These are phyloP conservation scores for Metopolophium dirhodum DNA, from an alignment of 1,140 invertebrate genomes.

Conservation along the genomic window DNA sequence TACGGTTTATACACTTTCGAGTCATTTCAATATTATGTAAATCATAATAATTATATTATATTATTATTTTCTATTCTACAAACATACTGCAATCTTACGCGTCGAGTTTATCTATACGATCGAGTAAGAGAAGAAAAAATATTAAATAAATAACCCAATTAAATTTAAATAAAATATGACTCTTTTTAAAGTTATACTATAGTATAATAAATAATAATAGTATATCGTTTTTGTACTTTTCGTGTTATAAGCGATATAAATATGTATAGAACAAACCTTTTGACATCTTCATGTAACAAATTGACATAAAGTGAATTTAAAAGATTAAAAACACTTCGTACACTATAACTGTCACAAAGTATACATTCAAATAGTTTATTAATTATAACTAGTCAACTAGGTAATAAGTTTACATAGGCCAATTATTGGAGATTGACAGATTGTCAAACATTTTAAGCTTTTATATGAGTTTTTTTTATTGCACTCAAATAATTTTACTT, in stretches of 20 bases:
- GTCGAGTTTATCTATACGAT: neutral
- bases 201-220: no score
- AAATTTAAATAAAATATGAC: neutral
- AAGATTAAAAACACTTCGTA: neutral
- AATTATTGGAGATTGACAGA: neutral
- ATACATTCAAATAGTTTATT: neutral
- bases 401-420: no score
- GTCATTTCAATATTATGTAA: conserved; percentile 40
- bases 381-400: no score
- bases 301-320: neutral
- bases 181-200: neutral
- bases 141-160: neutral
- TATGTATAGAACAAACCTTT: neutral
- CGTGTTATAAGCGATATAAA: neutral
- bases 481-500: neutral
- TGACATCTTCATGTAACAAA: neutral
- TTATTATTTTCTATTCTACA: neutral
- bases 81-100: neutral
- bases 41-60: neutral
- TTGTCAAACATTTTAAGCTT: neutral
- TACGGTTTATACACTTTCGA: neutral
- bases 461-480: neutral
- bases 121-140: neutral
- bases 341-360: neutral
- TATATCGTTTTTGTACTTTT: neutral